phyloP scores from a whole-genome alignment of 2,113 vertebrate species.

The Athene cunicularia region DNA sequence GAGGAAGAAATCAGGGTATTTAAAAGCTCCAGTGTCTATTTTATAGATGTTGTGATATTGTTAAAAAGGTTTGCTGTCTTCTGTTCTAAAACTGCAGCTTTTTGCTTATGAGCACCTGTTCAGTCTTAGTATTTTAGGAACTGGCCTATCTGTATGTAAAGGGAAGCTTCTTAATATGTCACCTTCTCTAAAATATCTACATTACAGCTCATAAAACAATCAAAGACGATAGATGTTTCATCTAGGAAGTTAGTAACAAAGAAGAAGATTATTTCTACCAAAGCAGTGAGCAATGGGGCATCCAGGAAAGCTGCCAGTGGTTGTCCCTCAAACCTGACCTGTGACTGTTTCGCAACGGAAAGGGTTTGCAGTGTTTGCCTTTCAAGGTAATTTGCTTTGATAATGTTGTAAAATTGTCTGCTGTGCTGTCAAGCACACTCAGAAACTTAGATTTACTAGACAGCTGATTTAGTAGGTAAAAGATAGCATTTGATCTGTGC shows the following conservation, averaged over 20 bases:
- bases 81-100: background rate
- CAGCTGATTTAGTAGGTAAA: constrained; percentile 1
- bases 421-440: background rate
- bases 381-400: constrained; percentile 84
- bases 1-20: background rate
- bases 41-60: background rate
- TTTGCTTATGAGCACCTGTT: background rate
- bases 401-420: constrained; percentile 30
- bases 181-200: constrained; percentile 37
- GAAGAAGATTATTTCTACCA: constrained; percentile 75
- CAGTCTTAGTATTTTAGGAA: background rate
- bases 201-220: constrained; percentile 79
- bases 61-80: background rate
- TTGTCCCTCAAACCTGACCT: constrained; percentile 76
- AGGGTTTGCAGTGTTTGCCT: constrained; percentile 93
- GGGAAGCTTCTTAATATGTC: constrained; percentile 3
- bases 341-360: constrained; percentile 89
- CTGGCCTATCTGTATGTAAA: background rate
- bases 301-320: constrained; percentile 71
- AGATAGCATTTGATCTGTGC: background rate
- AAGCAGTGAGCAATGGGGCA: constrained; percentile 65
- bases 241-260: constrained; percentile 76
- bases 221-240: constrained; percentile 77
- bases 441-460: constrained; percentile 13
- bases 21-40: background rate